These are phyloP conservation scores for Passer montanus DNA, from an alignment of 2,113 vertebrate species.

Conservation along the genomic window DNA sequence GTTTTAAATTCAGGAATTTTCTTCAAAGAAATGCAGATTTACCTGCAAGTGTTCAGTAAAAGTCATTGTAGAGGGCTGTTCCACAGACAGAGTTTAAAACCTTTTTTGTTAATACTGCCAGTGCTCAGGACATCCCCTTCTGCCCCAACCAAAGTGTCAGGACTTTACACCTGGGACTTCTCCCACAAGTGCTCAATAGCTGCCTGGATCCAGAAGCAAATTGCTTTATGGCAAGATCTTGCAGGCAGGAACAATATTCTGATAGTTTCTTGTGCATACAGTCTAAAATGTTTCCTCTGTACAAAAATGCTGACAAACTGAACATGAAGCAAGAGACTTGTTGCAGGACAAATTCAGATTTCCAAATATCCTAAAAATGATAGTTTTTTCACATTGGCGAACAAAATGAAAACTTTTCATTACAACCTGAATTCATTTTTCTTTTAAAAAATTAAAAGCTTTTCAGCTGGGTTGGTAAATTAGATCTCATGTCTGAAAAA, in stretches of 20 bases:
- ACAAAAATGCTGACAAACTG: not conserved
- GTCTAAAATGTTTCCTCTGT: not conserved
- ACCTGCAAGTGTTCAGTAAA: not conserved
- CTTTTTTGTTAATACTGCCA: not conserved
- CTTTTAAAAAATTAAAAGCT: not conserved
- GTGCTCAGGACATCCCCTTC: not conserved
- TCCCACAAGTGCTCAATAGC: not conserved
- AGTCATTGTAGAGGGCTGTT: not conserved
- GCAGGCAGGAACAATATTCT: not conserved
- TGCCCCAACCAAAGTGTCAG: not conserved
- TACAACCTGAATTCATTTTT: not conserved
- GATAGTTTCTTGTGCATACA: accelerated
- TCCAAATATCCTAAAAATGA: not conserved
- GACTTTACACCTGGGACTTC: not conserved
- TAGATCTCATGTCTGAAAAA: not conserved
- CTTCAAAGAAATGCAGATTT: not conserved
- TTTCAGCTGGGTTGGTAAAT: not conserved
- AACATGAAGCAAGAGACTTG: not conserved
- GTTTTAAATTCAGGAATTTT: not conserved
- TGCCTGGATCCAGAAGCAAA: not conserved
- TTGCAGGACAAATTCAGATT: not conserved
- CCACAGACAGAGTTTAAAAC: not conserved
- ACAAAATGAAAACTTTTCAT: not conserved
- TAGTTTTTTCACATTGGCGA: accelerated
- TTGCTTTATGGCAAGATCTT: accelerated